phyloP scores from a whole-genome alignment of 2,888 invertebrate species.

The Micoletzkya japonica region DNA sequence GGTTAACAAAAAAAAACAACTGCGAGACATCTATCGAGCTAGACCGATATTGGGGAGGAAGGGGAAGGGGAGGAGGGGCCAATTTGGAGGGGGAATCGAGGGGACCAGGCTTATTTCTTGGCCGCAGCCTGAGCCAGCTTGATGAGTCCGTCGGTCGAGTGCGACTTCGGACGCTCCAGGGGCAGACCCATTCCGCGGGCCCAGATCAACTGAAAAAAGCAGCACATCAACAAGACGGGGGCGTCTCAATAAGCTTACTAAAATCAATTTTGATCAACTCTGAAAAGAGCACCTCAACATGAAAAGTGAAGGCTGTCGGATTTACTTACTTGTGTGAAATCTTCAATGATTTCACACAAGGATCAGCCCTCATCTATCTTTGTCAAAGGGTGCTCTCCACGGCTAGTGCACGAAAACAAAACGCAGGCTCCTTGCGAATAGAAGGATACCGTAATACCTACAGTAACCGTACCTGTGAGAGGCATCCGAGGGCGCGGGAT shows the following conservation, averaged over 20 bases:
- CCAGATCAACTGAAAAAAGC: constrained; percentile 77
- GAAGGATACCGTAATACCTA: too few relatives aligned
- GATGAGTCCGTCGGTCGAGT: constrained; percentile 76
- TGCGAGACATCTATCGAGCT: not conserved
- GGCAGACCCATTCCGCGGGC: constrained; percentile 82
- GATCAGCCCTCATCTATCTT: not conserved
- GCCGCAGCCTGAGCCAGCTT: constrained; percentile 56
- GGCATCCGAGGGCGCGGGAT: constrained; percentile 82
- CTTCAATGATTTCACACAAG: too few relatives aligned
- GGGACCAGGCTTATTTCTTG: constrained; percentile 18
- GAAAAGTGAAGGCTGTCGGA: too few relatives aligned
- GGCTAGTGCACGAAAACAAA: too few relatives aligned
- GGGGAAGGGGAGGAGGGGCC: not conserved
- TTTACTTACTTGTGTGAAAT: too few relatives aligned
- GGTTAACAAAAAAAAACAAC: not conserved
- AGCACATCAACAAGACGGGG: constrained; percentile 68
- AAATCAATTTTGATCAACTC: not conserved
- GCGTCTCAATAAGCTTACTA: not conserved
- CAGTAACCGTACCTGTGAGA: constrained; percentile 71
- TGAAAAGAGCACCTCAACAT: too few relatives aligned
- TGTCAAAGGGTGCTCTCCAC: too few relatives aligned
- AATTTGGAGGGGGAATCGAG: not conserved
- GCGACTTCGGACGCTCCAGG: constrained; percentile 83
- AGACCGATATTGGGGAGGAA: not conserved
- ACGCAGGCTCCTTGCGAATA: too few relatives aligned